Conservation (phyloP, 2,888 invertebrate genomes). For the Ormyrus rosae region DNA sequence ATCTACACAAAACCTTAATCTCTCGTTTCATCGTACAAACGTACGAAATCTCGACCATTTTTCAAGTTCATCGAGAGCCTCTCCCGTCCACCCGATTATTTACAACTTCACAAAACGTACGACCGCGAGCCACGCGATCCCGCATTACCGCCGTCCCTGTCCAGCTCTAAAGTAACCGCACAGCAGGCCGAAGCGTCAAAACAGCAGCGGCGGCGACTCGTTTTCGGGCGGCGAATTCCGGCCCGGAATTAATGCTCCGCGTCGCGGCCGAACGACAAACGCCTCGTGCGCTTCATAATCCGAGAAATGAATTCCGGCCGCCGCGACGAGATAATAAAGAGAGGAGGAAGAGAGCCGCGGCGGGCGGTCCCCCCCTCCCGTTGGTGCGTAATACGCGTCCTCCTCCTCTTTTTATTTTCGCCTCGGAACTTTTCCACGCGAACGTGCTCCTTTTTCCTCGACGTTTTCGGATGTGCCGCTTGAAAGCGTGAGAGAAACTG, state of each 20-base stretch:
- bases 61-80: too few species aligned
- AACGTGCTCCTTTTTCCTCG: neutral
- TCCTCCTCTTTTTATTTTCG: neutral
- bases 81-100: too few species aligned
- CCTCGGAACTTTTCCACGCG: neutral
- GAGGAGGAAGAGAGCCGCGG: neutral
- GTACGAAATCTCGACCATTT: too few species aligned
- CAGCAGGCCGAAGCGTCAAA: constrained; percentile 28
- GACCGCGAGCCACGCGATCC: too few species aligned
- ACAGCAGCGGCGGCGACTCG: neutral
- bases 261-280: constrained; percentile 15
- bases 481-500: too few species aligned
- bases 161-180: too few species aligned
- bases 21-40: too few species aligned
- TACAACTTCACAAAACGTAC: too few species aligned
- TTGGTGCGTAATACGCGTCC: neutral
- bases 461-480: neutral
- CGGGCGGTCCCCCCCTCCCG: constrained; percentile 7
- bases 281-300: constrained; percentile 62
- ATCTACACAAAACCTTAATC: too few species aligned
- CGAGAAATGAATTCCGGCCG: constrained; percentile 66
- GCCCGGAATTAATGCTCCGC: constrained; percentile 31
- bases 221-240: neutral
- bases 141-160: too few species aligned
- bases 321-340: constrained; percentile 42